Conservation (phyloP, 2,113 vertebrate species). For the Puffinus mauretanicus region DNA sequence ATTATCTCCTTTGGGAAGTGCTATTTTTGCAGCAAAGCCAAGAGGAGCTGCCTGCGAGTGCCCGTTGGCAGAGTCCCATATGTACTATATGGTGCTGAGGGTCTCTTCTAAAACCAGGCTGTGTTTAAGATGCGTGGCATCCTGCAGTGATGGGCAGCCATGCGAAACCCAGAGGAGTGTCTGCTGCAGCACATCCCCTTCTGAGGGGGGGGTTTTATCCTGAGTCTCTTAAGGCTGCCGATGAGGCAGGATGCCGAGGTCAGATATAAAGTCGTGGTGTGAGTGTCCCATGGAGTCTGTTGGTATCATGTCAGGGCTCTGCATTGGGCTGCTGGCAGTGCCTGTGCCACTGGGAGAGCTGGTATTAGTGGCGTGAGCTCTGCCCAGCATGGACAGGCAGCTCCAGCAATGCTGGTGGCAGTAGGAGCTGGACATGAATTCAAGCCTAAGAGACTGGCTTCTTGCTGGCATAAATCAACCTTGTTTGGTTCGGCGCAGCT, state of each 20-base stretch:
- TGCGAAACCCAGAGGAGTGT: background rate
- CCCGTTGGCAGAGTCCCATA: background rate
- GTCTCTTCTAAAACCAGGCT: background rate
- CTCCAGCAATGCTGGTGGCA: background rate
- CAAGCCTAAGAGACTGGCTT: background rate
- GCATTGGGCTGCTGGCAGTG: background rate
- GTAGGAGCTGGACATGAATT: background rate
- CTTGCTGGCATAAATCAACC: constrained; percentile 12
- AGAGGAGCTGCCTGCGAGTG: background rate
- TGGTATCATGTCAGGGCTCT: background rate
- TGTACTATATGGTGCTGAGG: rapidly evolving
- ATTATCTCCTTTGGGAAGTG: background rate
- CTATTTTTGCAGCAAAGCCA: background rate
- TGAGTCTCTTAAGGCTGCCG: background rate
- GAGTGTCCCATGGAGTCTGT: background rate
- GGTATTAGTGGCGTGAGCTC: background rate
- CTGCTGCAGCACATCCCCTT: background rate
- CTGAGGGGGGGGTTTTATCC: background rate
- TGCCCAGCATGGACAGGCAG: background rate
- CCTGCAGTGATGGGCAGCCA: background rate
- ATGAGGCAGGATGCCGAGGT: rapidly evolving
- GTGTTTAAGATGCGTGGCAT: background rate
- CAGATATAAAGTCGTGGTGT: background rate
- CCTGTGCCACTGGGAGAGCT: background rate
- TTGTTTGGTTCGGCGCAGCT: background rate